A percentile compares a stretch with the other conserved stretches of the same genome.
Evolutionary conservation across 2,113 vertebrate species (phyloP).

Genomic region (Corythoichthys intestinalis): DNA sequence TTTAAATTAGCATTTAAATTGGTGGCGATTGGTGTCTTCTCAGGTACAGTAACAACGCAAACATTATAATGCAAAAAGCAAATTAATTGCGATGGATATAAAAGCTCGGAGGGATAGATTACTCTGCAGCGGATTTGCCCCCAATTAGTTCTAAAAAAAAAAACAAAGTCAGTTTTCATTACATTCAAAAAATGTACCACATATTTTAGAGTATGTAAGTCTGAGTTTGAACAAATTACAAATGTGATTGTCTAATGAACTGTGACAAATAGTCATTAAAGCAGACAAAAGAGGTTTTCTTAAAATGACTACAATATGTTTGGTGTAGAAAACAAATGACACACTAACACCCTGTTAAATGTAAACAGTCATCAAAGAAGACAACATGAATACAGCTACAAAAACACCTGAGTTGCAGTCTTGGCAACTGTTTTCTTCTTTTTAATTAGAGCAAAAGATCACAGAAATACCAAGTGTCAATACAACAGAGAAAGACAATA

Average conservation of each 20-base stretch:
- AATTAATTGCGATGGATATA: slow-evolving; percentile 16
- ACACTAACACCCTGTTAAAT: no score
- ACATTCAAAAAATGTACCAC: slow-evolving; percentile 8
- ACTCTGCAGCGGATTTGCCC: slow-evolving; percentile 13
- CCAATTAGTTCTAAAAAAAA: not conserved
- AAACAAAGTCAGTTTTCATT: not conserved
- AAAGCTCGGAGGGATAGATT: slow-evolving; percentile 12
- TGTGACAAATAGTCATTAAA: not conserved
- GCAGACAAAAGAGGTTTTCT: not conserved
- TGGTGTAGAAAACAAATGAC: no score
- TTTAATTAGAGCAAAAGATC: slow-evolving; percentile 77
- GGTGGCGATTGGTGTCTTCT: not conserved
- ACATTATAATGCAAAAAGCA: slow-evolving; percentile 4
- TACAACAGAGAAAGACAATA: slow-evolving; percentile 66
- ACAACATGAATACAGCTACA: slow-evolving; percentile 27
- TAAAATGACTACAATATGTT: not conserved
- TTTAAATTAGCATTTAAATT: slow-evolving; percentile 14
- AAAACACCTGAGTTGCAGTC: slow-evolving; percentile 44
- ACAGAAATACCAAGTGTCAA: slow-evolving; percentile 78
- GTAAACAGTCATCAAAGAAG: not conserved
- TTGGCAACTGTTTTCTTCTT: slow-evolving; percentile 67
- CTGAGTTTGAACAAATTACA: not conserved
- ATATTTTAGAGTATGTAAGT: not conserved
- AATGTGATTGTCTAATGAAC: not conserved
- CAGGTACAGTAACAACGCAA: slow-evolving; percentile 2